Evolutionary conservation across 2,113 vertebrate species (phyloP), one percentile per base, ranked within the genome.

Genomic region (Stercorarius parasiticus): DNA sequence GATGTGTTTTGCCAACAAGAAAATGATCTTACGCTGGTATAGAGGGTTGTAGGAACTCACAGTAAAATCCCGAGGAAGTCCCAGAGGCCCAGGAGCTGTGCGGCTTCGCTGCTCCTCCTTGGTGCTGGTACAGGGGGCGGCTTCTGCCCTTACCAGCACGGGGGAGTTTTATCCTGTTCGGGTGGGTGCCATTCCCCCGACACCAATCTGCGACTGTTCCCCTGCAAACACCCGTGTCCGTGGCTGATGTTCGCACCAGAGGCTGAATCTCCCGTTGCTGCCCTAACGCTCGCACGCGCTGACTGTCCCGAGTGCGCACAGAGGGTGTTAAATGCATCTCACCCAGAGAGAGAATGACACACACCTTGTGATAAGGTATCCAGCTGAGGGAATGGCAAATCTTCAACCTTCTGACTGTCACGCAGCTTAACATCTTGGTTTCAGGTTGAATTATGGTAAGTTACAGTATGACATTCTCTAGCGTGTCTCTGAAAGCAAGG

Each of bases 381-480:
- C 55, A 42, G 4, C 50, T 30, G 58, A 72, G 56, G 78, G 15
- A 85, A 80, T 11, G 0, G 0, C 45, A 27, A 61, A 34, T 40
- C 36, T 50, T 52, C 53, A 76, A 16, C 11, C 76, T 64, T 22
- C 69, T 67, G 26, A n/a, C 61, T 85, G n/a, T 36, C 27, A 11
- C 17, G 27, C 29, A 20, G n/a, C 70, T 87, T 59, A 82, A 80
- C 89, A 78, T 34, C 38, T 64, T n/a, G 8, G 20, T 72, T 15
- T 85, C 1, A 1, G 40, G 20, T 18, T 83, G 69, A 62, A 82
- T 55, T 47, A 36, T 34, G 30, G 2, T 62, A 55, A 38, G 20
- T 42, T 85, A 34, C 2, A 9, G 45, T 36, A 10, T 19, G 61
- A 45, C n/a, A 47, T 52, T 47, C 34, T 61, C 19, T 61, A 69